These are phyloP conservation scores for Lasioglossum calceatum DNA, from an alignment of 2,888 invertebrate genomes.

Conservation along the genomic window DNA sequence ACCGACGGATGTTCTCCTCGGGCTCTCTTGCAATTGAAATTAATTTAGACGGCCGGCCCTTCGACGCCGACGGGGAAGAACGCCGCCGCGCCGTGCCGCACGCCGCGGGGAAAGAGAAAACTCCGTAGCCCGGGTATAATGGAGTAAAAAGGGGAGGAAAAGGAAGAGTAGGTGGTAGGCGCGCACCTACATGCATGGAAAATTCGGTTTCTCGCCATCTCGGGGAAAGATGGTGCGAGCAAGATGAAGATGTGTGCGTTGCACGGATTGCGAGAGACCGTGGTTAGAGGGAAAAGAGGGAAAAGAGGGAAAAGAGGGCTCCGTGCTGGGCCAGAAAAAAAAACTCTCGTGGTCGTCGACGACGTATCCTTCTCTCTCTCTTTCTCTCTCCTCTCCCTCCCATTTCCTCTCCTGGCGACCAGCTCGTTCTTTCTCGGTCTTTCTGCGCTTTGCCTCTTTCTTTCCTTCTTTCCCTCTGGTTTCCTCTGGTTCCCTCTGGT, in stretches of 20 bases:
- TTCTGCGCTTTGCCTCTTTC: constrained; percentile 28
- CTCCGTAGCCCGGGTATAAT: constrained; percentile 28
- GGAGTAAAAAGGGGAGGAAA: constrained; percentile 23
- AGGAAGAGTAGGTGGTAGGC: constrained; percentile 18
- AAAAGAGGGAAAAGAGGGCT: constrained; percentile 36
- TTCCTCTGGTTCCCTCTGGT: constrained; percentile 1
- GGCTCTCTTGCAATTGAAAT: constrained; percentile 72
- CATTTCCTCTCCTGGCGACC: not conserved
- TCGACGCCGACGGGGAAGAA: constrained; percentile 24
- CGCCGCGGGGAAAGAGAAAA: constrained; percentile 33
- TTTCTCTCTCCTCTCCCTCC: constrained; percentile 20
- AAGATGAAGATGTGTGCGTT: constrained; percentile 61
- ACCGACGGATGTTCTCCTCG: constrained; percentile 52
- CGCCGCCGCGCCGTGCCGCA: not conserved
- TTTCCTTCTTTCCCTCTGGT: constrained; percentile 9
- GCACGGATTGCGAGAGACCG: constrained; percentile 65
- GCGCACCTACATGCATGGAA: constrained; percentile 30
- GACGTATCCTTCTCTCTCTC: constrained; percentile 20
- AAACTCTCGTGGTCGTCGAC: constrained; percentile 61
- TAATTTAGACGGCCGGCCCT: constrained; percentile 71
- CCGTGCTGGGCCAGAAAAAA: constrained; percentile 67
- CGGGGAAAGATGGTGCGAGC: constrained; percentile 34
- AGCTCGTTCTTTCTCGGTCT: constrained; percentile 13
- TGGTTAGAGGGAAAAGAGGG: constrained; percentile 39
- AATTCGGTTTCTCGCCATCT: constrained; percentile 56